Conservation (phyloP, 2,113 vertebrate genomes). For the Semicossyphus pulcher region DNA sequence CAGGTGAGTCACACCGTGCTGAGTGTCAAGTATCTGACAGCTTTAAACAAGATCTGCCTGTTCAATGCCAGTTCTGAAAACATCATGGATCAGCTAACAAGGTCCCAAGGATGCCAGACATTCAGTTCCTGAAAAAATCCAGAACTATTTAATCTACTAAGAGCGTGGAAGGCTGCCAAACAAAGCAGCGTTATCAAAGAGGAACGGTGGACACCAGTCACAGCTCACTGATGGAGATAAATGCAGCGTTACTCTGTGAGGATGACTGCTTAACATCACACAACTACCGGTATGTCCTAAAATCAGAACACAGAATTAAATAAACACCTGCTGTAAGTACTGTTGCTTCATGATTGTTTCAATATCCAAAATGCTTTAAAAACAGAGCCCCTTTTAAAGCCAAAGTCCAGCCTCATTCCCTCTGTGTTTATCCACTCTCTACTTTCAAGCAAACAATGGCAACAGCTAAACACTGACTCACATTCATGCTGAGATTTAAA, state of each 20-base stretch:
- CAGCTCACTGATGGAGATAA: neutral
- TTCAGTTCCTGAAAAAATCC: neutral
- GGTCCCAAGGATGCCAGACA: neutral
- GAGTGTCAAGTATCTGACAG: conserved; percentile 4
- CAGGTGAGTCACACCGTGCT: conserved; percentile 16
- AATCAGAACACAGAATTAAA: neutral
- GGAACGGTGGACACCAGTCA: neutral
- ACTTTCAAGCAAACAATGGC: neutral
- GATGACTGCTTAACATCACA: conserved; percentile 6
- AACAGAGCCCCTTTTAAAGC: neutral
- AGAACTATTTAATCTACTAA: neutral
- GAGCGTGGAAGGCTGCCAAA: conserved; percentile 4
- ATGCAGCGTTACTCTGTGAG: neutral
- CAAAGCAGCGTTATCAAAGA: neutral
- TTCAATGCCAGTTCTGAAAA: conserved; percentile 1
- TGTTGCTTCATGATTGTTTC: neutral
- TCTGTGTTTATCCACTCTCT: neutral
- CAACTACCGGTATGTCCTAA: neutral
- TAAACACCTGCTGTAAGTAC: neutral
- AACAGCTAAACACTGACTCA: neutral
- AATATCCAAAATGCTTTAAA: neutral
- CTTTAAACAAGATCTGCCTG: neutral
- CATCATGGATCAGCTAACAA: conserved; percentile 5
- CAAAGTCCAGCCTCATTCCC: neutral
- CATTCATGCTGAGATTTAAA: neutral